phyloP scores from a whole-genome alignment of 2,888 invertebrate species.

The Andrena trimmerana region DNA sequence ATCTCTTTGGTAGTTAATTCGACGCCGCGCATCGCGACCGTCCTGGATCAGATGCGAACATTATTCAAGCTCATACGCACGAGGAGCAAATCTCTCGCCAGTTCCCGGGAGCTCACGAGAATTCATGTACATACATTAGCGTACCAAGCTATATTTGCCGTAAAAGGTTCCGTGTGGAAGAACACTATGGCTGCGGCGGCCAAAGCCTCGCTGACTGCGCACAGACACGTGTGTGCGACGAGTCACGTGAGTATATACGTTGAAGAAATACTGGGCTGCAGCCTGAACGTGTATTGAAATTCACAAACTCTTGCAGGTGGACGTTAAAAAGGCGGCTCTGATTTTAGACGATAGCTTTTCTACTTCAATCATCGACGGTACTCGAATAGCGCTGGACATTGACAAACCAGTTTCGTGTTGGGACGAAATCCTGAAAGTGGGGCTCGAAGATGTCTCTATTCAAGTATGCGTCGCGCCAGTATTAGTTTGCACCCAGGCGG shows the following conservation, averaged over 20 bases:
- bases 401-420: constrained; percentile 93
- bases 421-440: constrained; percentile 88
- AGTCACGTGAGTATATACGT: constrained; percentile 85
- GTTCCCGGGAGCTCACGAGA: constrained; percentile 88
- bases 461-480: constrained; percentile 94
- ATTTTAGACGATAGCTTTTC: constrained; percentile 94
- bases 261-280: background rate
- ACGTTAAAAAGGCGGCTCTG: constrained; percentile 87
- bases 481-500: constrained; percentile 92
- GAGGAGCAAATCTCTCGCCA: constrained; percentile 84
- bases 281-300: background rate
- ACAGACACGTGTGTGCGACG: constrained; percentile 92
- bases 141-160: constrained; percentile 93
- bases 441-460: constrained; percentile 82
- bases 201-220: constrained; percentile 93
- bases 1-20: constrained; percentile 92
- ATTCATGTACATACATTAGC: constrained; percentile 95
- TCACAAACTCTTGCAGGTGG: constrained; percentile 82
- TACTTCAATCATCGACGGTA: constrained; percentile 87
- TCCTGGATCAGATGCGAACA: constrained; percentile 93
- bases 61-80: constrained; percentile 87
- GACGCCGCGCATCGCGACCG: constrained; percentile 92
- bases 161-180: constrained; percentile 90
- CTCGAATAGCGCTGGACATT: constrained; percentile 89
- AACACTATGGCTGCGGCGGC: constrained; percentile 92